Evolutionary conservation across 2,113 vertebrate species (phyloP).

Genomic region (Aegypius monachus): DNA sequence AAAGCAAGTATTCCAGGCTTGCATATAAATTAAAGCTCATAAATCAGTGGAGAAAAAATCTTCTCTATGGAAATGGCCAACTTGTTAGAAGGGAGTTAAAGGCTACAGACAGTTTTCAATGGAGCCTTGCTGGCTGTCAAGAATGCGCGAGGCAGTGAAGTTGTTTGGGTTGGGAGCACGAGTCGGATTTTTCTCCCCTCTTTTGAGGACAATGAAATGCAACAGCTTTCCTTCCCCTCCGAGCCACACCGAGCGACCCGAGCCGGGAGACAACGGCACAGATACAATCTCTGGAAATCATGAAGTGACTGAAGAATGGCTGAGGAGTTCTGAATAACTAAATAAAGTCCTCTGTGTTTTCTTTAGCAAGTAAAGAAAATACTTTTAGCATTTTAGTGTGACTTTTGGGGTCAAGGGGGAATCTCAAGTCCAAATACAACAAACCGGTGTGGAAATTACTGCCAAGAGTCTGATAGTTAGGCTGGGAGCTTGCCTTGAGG

Average conservation of each 20-base stretch:
- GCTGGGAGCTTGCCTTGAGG: slow-evolving; percentile 37
- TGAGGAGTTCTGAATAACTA: slow-evolving; percentile 66
- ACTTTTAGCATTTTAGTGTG: slow-evolving; percentile 72
- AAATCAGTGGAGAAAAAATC: slow-evolving; percentile 37
- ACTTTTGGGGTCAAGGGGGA: slow-evolving; percentile 70
- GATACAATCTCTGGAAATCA: slow-evolving; percentile 67
- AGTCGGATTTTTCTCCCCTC: slow-evolving; percentile 23
- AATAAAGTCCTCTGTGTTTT: slow-evolving; percentile 68
- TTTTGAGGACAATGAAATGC: slow-evolving; percentile 61
- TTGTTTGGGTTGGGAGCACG: slow-evolving; percentile 49
- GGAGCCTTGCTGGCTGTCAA: slow-evolving; percentile 49
- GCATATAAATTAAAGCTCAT: slow-evolving; percentile 45
- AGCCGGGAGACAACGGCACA: slow-evolving; percentile 42
- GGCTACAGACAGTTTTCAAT: background rate
- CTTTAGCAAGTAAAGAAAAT: slow-evolving; percentile 77
- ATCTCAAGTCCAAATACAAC: slow-evolving; percentile 71
- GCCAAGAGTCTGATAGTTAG: slow-evolving; percentile 65
- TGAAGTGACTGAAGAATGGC: slow-evolving; percentile 52
- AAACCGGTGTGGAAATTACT: slow-evolving; percentile 39
- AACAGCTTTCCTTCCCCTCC: slow-evolving; percentile 42
- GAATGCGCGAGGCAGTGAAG: background rate
- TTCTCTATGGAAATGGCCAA: background rate
- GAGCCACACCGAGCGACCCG: background rate
- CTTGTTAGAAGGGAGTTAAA: slow-evolving; percentile 36
- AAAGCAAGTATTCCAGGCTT: slow-evolving; percentile 43